These are phyloP conservation scores for Aphelocoma coerulescens DNA, from an alignment of 2,113 vertebrate genomes.

Conservation along the genomic window DNA sequence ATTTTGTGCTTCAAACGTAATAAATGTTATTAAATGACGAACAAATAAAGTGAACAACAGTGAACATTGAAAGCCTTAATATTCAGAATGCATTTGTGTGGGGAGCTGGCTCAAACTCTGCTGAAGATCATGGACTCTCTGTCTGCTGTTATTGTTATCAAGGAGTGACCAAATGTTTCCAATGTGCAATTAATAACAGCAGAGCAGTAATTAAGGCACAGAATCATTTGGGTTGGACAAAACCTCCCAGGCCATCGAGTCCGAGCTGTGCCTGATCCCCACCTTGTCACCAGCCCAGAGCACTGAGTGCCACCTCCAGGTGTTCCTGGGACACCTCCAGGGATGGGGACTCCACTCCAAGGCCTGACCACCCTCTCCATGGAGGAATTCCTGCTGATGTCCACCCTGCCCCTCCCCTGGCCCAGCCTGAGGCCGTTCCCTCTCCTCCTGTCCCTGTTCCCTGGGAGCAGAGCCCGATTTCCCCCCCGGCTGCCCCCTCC, in stretches of 20 bases:
- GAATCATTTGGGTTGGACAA: neutral
- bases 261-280: rapidly evolving
- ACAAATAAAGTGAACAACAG: neutral
- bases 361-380: neutral
- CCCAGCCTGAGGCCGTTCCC: no score
- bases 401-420: no score
- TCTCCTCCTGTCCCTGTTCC: no score
- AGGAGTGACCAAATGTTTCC: neutral
- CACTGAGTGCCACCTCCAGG: neutral
- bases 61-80: neutral
- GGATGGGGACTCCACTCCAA: neutral
- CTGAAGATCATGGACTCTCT: neutral
- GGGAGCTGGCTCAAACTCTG: neutral
- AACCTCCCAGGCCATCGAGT: neutral
- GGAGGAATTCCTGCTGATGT: no score
- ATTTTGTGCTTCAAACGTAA: neutral
- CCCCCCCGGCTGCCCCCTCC: no score
- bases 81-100: neutral
- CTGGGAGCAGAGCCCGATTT: no score
- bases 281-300: neutral
- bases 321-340: neutral
- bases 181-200: neutral
- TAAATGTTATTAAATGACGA: neutral
- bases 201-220: neutral
- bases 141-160: neutral